These are phyloP conservation scores for Anguilla anguilla DNA, from an alignment of 2,797 vertebrate species.

Conservation along the genomic window DNA sequence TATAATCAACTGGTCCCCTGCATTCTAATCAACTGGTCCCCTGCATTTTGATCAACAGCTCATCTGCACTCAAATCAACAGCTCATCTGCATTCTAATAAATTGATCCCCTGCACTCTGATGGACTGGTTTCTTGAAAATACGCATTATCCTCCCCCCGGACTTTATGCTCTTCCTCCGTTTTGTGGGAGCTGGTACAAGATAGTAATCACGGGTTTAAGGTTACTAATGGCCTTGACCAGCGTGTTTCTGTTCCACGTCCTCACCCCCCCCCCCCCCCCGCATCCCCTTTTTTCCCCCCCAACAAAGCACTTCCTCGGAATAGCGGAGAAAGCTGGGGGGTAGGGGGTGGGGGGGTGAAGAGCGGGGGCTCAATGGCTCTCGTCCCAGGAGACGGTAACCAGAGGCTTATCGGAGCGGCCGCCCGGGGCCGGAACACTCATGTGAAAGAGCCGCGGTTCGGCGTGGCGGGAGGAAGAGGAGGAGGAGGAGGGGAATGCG, in stretches of 20 bases:
- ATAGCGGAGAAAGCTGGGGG: background rate
- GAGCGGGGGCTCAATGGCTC: slow-evolving; percentile 17
- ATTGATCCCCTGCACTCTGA: too few species aligned
- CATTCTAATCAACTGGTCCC: too few species aligned
- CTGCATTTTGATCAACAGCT: too few species aligned
- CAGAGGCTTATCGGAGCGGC: slow-evolving; percentile 5
- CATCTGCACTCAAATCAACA: too few species aligned
- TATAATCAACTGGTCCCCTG: too few species aligned
- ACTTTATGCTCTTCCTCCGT: slow-evolving; percentile 25
- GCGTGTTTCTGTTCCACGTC: slow-evolving; percentile 14
- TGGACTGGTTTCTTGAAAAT: background rate
- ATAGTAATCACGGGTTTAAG: slow-evolving; percentile 31
- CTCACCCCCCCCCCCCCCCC: background rate
- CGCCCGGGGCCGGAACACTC: slow-evolving; percentile 23
- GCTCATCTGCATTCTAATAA: too few species aligned
- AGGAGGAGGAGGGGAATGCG: background rate
- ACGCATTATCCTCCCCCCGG: slow-evolving; percentile 20
- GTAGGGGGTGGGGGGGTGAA: background rate
- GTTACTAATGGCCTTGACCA: slow-evolving; percentile 36
- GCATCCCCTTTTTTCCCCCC: background rate
- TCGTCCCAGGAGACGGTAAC: slow-evolving; percentile 28
- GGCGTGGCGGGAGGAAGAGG: background rate
- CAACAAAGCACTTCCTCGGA: background rate
- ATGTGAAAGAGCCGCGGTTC: slow-evolving; percentile 29
- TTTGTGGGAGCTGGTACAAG: slow-evolving; percentile 31